Evolutionary conservation across 2,113 vertebrate species (phyloP).

Genomic region (Pseudolaguvia tuberculata): DNA sequence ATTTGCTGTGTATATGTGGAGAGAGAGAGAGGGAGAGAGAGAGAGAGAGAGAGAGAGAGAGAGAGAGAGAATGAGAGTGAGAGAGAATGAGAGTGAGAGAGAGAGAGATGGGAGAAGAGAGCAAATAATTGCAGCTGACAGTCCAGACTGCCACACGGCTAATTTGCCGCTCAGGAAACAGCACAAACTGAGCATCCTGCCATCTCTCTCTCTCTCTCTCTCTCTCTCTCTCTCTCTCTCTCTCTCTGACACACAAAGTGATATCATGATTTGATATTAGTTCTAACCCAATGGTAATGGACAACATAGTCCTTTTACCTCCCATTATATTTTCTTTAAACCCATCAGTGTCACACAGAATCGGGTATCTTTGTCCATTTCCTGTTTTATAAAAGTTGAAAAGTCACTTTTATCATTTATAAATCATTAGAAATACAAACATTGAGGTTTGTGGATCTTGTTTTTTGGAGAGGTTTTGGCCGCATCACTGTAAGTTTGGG

Average conservation of each 20-base stretch:
- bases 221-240: slow-evolving; percentile 11
- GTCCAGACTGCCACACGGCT: slow-evolving; percentile 86
- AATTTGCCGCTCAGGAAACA: slow-evolving; percentile 82
- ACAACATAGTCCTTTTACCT: neutral
- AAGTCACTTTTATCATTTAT: neutral
- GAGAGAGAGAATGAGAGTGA: slow-evolving; percentile 43
- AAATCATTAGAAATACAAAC: neutral
- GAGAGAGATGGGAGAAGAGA: slow-evolving; percentile 72
- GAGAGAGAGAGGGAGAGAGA: slow-evolving; percentile 10
- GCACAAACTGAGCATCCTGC: slow-evolving; percentile 2
- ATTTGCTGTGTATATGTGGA: slow-evolving; percentile 24
- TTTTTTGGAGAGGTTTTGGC: neutral
- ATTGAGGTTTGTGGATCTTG: slow-evolving; percentile 17
- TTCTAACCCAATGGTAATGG: neutral
- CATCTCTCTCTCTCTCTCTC: slow-evolving; percentile 9
- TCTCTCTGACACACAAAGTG: neutral
- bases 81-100: slow-evolving; percentile 57
- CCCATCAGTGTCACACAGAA: neutral
- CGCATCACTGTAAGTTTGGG: slow-evolving; percentile 58
- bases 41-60: slow-evolving; percentile 65
- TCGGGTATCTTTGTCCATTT: neutral
- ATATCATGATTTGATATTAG: slow-evolving; percentile 11
- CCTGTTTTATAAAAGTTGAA: neutral
- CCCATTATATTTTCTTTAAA: neutral
- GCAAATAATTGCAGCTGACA: slow-evolving; percentile 81